Evolutionary conservation across 2,113 vertebrate species (phyloP), one percentile per base, ranked within the genome.

Genomic region (Gorsachius goisagi): DNA sequence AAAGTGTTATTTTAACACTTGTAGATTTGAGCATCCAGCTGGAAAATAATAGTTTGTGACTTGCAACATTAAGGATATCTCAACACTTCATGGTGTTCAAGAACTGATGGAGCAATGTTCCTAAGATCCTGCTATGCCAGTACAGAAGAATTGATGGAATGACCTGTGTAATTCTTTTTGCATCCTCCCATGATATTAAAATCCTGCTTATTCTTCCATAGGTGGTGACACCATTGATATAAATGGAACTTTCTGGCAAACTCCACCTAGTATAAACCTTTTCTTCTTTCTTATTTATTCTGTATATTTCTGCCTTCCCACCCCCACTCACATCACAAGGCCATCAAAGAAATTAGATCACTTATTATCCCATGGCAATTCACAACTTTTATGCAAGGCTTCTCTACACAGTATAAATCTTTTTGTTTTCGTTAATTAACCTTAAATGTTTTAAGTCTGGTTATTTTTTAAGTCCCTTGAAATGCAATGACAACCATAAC

Each of bases 351-450:
- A 53, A 45, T 69, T 8, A 17, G 22, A 62, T 74, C 64, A 15
- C 52, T 90, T 75, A 6, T 58, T 67, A 62, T 77, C 19, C 20
- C 2, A 3, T 84, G 56, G 55, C 14, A 66, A 55, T 74, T 80
- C 90, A 68, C 60, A 85, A 45, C 33, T 90, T 83, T 59, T 37
- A 63, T 45, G 7, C 32, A 9, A n/a, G 15, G 17, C 37, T 72
- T 77, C 49, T 63, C 52, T 60, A 2, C 11, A 7, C 37, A 18
- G 33, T 22, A 44, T 13, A n/a, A 44, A 75, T 84, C 49, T 83
- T 91, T 68, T 78, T 91, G 75, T 89, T 89, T 91, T 81, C 55
- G 15, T 63, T 89, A 91, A 94, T 90, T 94, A 94, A 92, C 82
- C 81, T 79, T 87, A 74, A 69, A 67, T 76, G 14, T 68, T 92